Base-by-base conservation (phyloP, 2,113 vertebrate species). In the Petaurus breviceps region DNA sequence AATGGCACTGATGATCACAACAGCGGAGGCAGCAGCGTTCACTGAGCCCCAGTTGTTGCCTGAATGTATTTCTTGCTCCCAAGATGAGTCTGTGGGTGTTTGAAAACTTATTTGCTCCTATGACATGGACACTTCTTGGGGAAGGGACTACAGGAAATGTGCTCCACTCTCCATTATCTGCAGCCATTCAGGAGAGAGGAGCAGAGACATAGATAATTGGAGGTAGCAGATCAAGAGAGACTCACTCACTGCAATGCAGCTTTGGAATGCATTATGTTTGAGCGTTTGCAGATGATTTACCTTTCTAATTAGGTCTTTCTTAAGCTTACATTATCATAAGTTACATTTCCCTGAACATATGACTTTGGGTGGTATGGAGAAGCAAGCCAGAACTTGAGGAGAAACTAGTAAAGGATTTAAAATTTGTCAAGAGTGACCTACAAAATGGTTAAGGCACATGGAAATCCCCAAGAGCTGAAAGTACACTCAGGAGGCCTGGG, bases 1-100 rank as follows among this genome's bases (percentile, higher is more conserved):
- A 46, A 92, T 47, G 2, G 3, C 14, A 8, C 50, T 0, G 0
- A 47, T 50, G 28, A 25, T 52, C n/a, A 46, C 0, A 0, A 12
- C 0, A 2, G 92, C 7, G 0, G 19, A 84, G n/a, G 10, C 2
- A 0, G 7, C 6, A 1, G 52, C 2, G 8, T 28, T 26, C 37
- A 5, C 0, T 11, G 68, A 84, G n/a, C 68, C 22, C n/a, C 68
- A 84, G n/a, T 84, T 84, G n/a, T 43, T 19, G 16, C 68, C n/a
- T 43, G 25, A 10, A 28, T 51, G 5, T 55, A 28, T 16, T 2
- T 84, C 90, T 46, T 51, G 49, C n/a, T 25, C 1, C 37, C 8
- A 8, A 43, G 14, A 26, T 51, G 9, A 47, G 91, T 51, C n/a
- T 37, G 37, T n/a, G 47, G 92, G 51, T 8, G 68, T 46, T 51